Conservation (phyloP, 2,113 vertebrate genomes). For the Dryoscopus gambensis region DNA sequence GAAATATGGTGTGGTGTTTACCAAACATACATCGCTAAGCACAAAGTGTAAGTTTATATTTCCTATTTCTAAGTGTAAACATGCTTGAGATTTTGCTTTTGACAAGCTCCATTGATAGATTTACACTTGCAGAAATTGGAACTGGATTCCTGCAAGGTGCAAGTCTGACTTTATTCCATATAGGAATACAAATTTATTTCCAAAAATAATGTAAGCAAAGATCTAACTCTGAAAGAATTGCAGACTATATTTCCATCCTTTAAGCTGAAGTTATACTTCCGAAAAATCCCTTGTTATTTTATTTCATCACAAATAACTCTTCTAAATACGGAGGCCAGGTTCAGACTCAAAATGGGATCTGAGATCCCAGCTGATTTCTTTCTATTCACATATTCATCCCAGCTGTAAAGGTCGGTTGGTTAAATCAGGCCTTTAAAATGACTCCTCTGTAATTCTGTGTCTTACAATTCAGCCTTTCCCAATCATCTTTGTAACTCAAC, state of each 20-base stretch:
- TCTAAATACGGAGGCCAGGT: background rate
- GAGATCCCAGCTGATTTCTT: background rate
- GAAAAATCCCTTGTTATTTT: background rate
- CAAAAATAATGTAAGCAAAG: background rate
- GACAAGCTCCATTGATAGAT: background rate
- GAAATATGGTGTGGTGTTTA: background rate
- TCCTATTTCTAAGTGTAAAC: background rate
- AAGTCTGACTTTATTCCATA: background rate
- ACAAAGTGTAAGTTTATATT: background rate
- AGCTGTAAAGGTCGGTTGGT: background rate
- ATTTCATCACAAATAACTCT: background rate
- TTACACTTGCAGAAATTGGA: background rate
- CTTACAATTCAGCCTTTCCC: background rate
- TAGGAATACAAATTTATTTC: background rate
- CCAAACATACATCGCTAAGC: background rate
- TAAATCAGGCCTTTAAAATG: slow-evolving; percentile 10
- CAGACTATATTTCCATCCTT: background rate
- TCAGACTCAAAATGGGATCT: background rate
- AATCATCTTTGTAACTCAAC: background rate
- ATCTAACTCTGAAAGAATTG: background rate
- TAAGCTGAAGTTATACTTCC: background rate
- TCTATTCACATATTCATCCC: background rate
- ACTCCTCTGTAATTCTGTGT: background rate
- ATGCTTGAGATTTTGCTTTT: background rate
- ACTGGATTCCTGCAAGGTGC: background rate